phyloP scores from a whole-genome alignment of 2,888 invertebrate genomes.

The Campoletis raptor region DNA sequence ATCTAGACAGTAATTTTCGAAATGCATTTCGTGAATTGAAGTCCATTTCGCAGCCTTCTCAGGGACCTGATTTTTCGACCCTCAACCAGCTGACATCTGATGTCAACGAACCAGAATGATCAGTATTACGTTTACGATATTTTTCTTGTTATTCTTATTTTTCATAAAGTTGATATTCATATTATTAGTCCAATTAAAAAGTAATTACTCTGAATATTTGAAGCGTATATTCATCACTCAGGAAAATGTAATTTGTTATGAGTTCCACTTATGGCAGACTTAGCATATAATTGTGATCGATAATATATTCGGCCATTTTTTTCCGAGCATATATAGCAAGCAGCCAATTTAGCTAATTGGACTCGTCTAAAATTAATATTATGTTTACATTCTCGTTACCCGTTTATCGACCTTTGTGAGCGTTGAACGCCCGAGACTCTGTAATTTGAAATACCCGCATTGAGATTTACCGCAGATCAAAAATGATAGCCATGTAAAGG shows the following conservation, averaged over 20 bases:
- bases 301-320: neutral
- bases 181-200: neutral
- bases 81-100: neutral
- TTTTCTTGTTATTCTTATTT: neutral
- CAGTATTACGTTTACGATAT: neutral
- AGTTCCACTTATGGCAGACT: neutral
- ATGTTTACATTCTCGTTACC: neutral
- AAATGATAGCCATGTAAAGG: neutral
- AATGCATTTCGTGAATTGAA: neutral
- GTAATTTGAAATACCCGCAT: slow-evolving; percentile 8
- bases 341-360: slow-evolving; percentile 15
- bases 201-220: neutral
- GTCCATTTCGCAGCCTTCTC: neutral
- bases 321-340: neutral
- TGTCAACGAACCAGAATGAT: neutral
- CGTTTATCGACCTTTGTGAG: neutral
- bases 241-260: neutral
- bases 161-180: neutral
- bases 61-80: neutral
- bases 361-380: slow-evolving; percentile 11
- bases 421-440: neutral
- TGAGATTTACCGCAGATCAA: slow-evolving; percentile 7
- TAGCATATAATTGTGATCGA: slow-evolving; percentile 1
- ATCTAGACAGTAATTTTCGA: neutral
- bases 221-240: neutral